These are phyloP conservation scores for Pantelozetes paolii DNA, from an alignment of 2,888 invertebrate genomes.

Conservation along the genomic window DNA sequence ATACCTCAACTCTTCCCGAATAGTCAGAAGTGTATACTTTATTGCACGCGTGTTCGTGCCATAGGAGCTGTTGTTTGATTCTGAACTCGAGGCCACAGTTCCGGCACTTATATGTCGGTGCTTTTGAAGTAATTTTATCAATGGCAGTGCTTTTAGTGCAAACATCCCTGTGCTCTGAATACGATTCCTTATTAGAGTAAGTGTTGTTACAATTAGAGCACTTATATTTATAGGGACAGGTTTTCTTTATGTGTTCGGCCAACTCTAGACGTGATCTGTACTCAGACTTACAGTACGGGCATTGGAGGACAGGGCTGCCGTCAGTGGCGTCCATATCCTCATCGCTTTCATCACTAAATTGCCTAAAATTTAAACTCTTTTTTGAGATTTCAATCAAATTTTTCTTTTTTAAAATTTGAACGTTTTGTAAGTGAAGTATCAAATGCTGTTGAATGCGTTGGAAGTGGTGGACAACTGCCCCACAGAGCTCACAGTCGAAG, in stretches of 20 bases:
- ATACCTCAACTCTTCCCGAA: conserved; percentile 33
- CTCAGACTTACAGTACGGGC: conserved; percentile 39
- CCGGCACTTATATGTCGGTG: conserved; percentile 20
- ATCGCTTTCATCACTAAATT: not conserved
- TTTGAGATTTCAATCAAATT: conserved; percentile 8
- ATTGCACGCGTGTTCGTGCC: conserved; percentile 41
- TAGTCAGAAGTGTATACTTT: conserved; percentile 39
- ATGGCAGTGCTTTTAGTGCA: conserved; percentile 11
- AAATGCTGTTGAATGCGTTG: conserved; percentile 40
- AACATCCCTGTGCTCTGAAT: conserved; percentile 23
- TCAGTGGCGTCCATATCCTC: conserved; percentile 9
- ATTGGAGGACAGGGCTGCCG: not conserved
- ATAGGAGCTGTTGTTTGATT: conserved; percentile 36
- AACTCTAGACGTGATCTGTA: conserved; percentile 17
- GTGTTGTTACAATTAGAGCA: conserved; percentile 37
- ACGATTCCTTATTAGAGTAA: conserved; percentile 24
- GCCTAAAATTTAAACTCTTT: not conserved
- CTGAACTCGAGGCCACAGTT: conserved; percentile 37
- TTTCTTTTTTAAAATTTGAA: conserved; percentile 2
- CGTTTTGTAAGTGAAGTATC: conserved; percentile 35
- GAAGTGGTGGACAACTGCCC: conserved; percentile 6
- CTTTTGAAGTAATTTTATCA: not conserved
- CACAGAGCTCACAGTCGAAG: conserved; percentile 36
- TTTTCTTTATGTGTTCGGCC: conserved; percentile 33
- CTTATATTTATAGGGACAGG: conserved; percentile 37